Evolutionary conservation across 2,113 vertebrate species (phyloP), one percentile per base, ranked within the genome.

Genomic region (Psilopsiagon aurifrons): DNA sequence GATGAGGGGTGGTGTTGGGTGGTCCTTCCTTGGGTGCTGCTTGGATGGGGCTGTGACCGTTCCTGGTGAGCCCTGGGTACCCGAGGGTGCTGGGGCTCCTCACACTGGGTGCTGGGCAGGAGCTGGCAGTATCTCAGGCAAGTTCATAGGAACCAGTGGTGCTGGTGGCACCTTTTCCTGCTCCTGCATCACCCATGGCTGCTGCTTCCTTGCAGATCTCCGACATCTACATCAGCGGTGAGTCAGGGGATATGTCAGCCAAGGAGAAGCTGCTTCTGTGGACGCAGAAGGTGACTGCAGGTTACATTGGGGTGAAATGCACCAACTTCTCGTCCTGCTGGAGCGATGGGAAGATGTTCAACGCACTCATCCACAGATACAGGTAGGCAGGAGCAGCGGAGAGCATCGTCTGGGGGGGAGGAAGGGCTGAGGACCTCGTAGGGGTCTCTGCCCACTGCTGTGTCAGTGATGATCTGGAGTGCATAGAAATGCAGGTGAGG

Each of bases 191-290:
- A 44, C 62, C 69, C 46, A 4, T 7, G 59, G 70, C 24, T 37
- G 85, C 66, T 1, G 4, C 68, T 83, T 77, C 88, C 80, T 94
- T 91, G 1, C 98, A 99, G 99, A 99, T 99, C 94, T 99, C 99
- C 0, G 99, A 99, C 97, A 99, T 99, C 97, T 99, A 99, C 88
- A 99, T 99, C 97, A 99, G 99, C 3, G 99, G 99, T 22, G 99
- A 99, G 93, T 99, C 98, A 0, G 98, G 98, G 52, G 99, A 99
- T 93, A 99, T 99, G 98, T 99, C 99, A 2, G 99, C 99, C 96
- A 99, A 99, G 98, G 99, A 99, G 96, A 99, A 99, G 97, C 98
- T 99, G 96, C 98, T 99, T 63, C 91, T 99, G 71, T 99, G 99
- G 99, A 99, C 99, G 7, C 99, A 99, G 97, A 98, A 99, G 96